Conservation (phyloP, 1,140 invertebrate genomes). For the Solen grandis region DNA sequence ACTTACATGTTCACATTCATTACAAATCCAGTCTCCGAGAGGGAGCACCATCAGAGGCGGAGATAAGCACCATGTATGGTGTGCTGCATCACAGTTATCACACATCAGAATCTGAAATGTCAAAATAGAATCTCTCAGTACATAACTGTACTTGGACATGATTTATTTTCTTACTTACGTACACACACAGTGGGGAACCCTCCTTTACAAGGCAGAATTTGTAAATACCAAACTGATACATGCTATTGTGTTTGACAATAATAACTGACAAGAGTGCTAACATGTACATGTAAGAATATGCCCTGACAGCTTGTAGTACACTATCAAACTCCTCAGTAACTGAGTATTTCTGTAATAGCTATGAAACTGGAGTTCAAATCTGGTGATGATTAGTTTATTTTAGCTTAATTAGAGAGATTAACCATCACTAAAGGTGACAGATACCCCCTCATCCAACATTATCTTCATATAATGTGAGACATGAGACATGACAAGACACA, state of each 20-base stretch:
- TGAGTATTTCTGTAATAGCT: too few species aligned
- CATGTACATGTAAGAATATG: not conserved
- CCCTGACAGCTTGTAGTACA: not conserved
- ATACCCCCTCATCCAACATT: too few species aligned
- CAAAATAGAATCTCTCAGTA: not conserved
- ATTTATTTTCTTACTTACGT: not conserved
- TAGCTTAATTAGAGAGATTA: too few species aligned
- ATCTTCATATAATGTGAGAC: too few species aligned
- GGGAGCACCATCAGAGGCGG: conserved; percentile 32
- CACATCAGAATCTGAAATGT: conserved; percentile 39
- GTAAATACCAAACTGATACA: not conserved
- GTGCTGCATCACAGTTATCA: conserved; percentile 28
- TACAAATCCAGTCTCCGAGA: conserved; percentile 43
- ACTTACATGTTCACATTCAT: conserved; percentile 46
- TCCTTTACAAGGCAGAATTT: not conserved
- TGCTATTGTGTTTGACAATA: not conserved
- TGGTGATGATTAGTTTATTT: too few species aligned
- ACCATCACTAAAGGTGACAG: too few species aligned
- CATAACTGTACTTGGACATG: not conserved
- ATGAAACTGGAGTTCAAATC: too few species aligned
- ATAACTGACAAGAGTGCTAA: not conserved
- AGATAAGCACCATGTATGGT: conserved; percentile 34
- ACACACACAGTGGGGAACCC: conserved; percentile 7
- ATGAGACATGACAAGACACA: too few species aligned
- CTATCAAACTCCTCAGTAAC: too few species aligned